Evolutionary conservation across 2,113 vertebrate species (phyloP).

Genomic region (Takifugu flavidus): DNA sequence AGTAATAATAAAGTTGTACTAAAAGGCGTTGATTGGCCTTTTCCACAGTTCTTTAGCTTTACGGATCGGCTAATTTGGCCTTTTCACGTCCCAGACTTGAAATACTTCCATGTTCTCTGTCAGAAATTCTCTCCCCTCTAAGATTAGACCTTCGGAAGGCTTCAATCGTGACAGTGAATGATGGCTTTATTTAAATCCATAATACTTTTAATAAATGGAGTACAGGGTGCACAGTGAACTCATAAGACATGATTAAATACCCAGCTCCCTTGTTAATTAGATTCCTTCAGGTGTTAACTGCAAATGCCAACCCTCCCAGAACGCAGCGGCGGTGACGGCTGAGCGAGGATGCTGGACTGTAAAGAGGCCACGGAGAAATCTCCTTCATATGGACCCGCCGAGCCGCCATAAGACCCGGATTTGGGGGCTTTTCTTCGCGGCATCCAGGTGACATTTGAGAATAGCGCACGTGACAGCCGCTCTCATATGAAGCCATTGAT

Average conservation of each 20-base stretch:
- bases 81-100: constrained; percentile 10
- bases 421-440: constrained; percentile 47
- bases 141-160: constrained; percentile 43
- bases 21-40: too few relatives aligned
- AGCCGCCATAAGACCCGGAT: constrained; percentile 61
- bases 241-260: constrained; percentile 59
- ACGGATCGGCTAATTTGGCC: background rate
- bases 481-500: constrained; percentile 51
- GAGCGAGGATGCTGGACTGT: constrained; percentile 16
- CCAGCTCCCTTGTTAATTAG: constrained; percentile 60
- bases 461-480: constrained; percentile 25
- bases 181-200: constrained; percentile 66
- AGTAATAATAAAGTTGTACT: too few relatives aligned
- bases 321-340: constrained; percentile 16
- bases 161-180: constrained; percentile 56
- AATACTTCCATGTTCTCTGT: constrained; percentile 3
- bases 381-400: constrained; percentile 18
- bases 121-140: constrained; percentile 17
- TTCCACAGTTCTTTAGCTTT: too few relatives aligned
- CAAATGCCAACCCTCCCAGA: constrained; percentile 54
- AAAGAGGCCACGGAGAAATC: constrained; percentile 23
- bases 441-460: constrained; percentile 62
- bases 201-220: constrained; percentile 67
- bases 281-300: constrained; percentile 66
- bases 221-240: constrained; percentile 47